Evolutionary conservation across 2,113 vertebrate species (phyloP).

Genomic region (Silurus glanis): DNA sequence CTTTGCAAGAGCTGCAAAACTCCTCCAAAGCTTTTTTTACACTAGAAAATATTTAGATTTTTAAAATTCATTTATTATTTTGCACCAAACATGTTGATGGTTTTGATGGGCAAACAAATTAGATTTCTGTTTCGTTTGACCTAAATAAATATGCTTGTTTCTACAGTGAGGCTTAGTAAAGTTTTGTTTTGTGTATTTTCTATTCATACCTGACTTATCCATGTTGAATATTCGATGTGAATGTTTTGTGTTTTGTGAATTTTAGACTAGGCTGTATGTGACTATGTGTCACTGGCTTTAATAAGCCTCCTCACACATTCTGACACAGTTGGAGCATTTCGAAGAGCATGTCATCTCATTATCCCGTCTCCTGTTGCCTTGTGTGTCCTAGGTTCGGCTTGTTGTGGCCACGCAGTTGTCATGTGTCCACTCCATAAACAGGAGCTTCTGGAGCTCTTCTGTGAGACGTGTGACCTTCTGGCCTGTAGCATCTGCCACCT

Average conservation of each 20-base stretch:
- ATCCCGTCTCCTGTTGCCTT: slow-evolving; percentile 10
- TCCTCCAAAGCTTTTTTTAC: not conserved
- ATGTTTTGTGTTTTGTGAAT: not conserved
- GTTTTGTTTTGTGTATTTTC: not conserved
- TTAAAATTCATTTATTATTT: not conserved
- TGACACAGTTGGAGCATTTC: not conserved
- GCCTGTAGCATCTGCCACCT: slow-evolving; percentile 81
- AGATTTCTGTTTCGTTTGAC: not conserved
- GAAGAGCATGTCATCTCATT: slow-evolving; percentile 31
- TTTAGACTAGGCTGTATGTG: not conserved
- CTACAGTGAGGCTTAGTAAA: not conserved
- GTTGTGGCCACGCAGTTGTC: slow-evolving; percentile 68
- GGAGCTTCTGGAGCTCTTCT: slow-evolving; percentile 79
- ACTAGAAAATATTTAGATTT: not conserved
- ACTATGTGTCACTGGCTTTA: not conserved
- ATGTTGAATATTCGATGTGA: not conserved
- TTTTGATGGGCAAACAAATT: not conserved
- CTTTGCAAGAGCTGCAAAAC: not conserved
- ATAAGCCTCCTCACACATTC: not conserved
- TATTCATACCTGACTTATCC: not conserved
- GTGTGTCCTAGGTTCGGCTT: slow-evolving; percentile 63
- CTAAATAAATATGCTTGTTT: not conserved
- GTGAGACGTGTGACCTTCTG: slow-evolving; percentile 79
- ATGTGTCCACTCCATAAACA: slow-evolving; percentile 76
- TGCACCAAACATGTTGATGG: not conserved